Evolutionary conservation across 2,888 invertebrate genomes (phyloP), one percentile per base, ranked within the genome.

Genomic region (Pachycephus smyrnensis): DNA sequence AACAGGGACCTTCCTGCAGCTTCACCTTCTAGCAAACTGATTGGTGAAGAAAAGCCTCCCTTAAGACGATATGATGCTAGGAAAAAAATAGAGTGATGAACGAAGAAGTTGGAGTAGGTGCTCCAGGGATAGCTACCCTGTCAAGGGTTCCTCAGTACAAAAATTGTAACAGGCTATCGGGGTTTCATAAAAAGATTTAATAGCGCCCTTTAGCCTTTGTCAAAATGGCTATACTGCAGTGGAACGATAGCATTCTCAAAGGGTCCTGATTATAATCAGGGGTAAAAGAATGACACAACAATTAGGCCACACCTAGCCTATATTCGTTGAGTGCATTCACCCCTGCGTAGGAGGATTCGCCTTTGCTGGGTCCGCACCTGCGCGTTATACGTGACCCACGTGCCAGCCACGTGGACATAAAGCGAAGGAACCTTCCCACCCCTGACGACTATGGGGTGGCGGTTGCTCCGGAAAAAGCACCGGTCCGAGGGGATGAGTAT

Each of bases 241-340:
- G 55, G 23, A 55, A 55, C 23, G 55, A 55, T 23, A 23, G 23
- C 1, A 2, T 55, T 23, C 55, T 55, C 9, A 55, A 9, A 55
- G 9, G 23, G 55, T 9, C 23, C 9, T 55, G 23, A 55, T 55
- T 23, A 9, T 9, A 23, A 55, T 23, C 6, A 23, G 36, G 23
- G 37, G n/a, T 32, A 9, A 32, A 33, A 35, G 76, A 31, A 80
- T 75, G 80, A 79, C 75, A 30, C 69, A 37, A 81, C 86, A 87
- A 88, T 88, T 86, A 87, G 86, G 82, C 86, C 88, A 87, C 88
- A 84, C 88, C 88, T 88, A 84, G 85, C 84, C 85, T 79, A 80
- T 76, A 79, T 55, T 55, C 55, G 55, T 77, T 68, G 85, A 84
- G 86, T 86, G 78, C 87, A 80, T 88, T 87, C 84, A 86, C 85